Percentiles rank a stretch among this genome's conserved stretches.
These are phyloP conservation scores for Masnerella sp. DNA, from an alignment of 2,888 invertebrate genomes.

Conservation along the genomic window DNA sequence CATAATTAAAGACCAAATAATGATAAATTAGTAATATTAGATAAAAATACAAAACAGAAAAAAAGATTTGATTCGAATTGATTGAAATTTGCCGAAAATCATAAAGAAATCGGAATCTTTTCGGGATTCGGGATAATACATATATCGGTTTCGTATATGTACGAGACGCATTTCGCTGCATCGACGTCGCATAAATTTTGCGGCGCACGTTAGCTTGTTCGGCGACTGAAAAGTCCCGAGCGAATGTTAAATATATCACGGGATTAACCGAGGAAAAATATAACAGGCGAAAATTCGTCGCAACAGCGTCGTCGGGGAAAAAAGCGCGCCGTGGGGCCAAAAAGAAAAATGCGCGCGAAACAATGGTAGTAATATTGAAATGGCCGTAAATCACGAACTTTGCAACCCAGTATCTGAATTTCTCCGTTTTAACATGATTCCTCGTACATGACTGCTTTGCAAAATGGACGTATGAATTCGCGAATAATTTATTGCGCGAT, in stretches of 20 bases:
- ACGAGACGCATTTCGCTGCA: slow-evolving; percentile 60
- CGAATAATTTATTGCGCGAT: slow-evolving; percentile 47
- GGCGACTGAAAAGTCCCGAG: slow-evolving; percentile 56
- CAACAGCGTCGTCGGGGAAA: slow-evolving; percentile 41
- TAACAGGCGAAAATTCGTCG: slow-evolving; percentile 60
- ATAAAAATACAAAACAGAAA: no score
- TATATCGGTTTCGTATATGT: slow-evolving; percentile 37
- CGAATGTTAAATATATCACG: slow-evolving; percentile 59
- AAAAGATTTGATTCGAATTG: no score
- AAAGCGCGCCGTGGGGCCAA: background rate
- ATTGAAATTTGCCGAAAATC: no score
- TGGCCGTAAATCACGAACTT: slow-evolving; percentile 48
- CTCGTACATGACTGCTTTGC: slow-evolving; percentile 53
- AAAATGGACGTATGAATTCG: slow-evolving; percentile 46
- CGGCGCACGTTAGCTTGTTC: slow-evolving; percentile 50
- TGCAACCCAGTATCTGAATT: slow-evolving; percentile 43
- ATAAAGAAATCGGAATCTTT: slow-evolving; percentile 51
- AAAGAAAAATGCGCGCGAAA: slow-evolving; percentile 43
- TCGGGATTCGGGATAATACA: slow-evolving; percentile 42
- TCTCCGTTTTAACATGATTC: slow-evolving; percentile 54
- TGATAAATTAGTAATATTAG: no score
- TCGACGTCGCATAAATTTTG: slow-evolving; percentile 62
- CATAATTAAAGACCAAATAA: no score
- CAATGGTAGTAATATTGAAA: slow-evolving; percentile 53
- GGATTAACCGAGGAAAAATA: slow-evolving; percentile 61